phyloP scores from a whole-genome alignment of 1,140 invertebrate genomes.

The Brachionus plicatilis region DNA sequence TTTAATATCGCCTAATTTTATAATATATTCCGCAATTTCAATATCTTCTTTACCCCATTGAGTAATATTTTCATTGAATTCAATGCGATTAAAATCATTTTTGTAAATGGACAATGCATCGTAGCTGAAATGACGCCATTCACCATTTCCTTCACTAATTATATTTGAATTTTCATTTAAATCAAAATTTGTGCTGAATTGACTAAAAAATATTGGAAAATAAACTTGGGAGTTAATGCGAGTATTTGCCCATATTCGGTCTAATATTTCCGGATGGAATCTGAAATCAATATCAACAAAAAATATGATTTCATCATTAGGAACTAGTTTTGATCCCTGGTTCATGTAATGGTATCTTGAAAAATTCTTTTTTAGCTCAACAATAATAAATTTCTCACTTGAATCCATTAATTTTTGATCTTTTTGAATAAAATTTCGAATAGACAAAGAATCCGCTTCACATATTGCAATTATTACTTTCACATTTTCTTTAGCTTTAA shows the following conservation, averaged over 20 bases:
- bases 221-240: background rate
- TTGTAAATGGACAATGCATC: conserved; percentile 43
- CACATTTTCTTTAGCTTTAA: background rate
- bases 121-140: background rate
- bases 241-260: conserved; percentile 56
- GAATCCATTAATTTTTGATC: too few relatives aligned
- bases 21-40: conserved; percentile 75
- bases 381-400: too few relatives aligned
- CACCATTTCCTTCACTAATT: background rate
- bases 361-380: background rate
- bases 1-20: conserved; percentile 57
- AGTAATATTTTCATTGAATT: conserved; percentile 91
- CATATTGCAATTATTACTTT: too few relatives aligned
- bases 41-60: conserved; percentile 57
- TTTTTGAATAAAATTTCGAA: too few relatives aligned
- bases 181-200: background rate
- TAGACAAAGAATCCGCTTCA: too few relatives aligned
- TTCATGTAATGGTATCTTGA: background rate
- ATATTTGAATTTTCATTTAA: background rate
- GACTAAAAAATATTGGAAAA: background rate
- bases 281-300: conserved; percentile 64
- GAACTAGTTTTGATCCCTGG: background rate
- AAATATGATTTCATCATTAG: conserved; percentile 58
- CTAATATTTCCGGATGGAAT: conserved; percentile 51
- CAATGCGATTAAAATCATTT: conserved; percentile 89